phyloP scores from a whole-genome alignment of 1,140 invertebrate species.

The Neodiprion fabricii region DNA sequence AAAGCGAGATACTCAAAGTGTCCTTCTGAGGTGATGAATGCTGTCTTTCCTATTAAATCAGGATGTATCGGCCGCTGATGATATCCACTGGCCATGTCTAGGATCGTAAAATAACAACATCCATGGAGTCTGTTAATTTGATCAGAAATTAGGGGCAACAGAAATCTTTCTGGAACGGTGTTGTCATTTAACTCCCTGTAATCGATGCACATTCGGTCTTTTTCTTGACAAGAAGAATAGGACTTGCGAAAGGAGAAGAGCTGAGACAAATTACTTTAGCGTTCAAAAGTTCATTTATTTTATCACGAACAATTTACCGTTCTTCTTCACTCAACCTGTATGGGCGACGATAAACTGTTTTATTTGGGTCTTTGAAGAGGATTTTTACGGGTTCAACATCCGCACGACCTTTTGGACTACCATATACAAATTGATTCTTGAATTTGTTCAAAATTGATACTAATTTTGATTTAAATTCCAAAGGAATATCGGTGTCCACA shows the following conservation, averaged over 20 bases:
- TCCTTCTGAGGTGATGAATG: constrained; percentile 43
- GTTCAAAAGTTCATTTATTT: constrained; percentile 12
- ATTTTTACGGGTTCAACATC: constrained; percentile 18
- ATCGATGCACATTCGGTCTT: constrained; percentile 56
- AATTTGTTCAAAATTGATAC: background rate
- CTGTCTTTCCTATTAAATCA: constrained; percentile 44
- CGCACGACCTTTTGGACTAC: background rate
- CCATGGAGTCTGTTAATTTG: constrained; percentile 48
- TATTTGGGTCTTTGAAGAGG: constrained; percentile 22
- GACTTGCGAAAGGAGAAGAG: constrained; percentile 44
- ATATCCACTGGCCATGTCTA: constrained; percentile 21
- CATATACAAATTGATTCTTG: background rate
- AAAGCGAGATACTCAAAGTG: constrained; percentile 51
- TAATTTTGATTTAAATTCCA: background rate
- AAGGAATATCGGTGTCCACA: background rate
- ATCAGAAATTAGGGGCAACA: constrained; percentile 54
- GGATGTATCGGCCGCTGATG: constrained; percentile 21
- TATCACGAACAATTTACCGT: constrained; percentile 22
- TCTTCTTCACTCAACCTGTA: constrained; percentile 22
- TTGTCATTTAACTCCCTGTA: constrained; percentile 50
- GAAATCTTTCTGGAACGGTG: constrained; percentile 52
- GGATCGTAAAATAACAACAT: constrained; percentile 28
- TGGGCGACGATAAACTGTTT: constrained; percentile 22
- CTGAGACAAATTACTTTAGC: constrained; percentile 33
- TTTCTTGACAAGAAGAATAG: constrained; percentile 52